Evolutionary conservation across 2,797 vertebrate genomes (phyloP).

Genomic region (Melanotaenia pygmaea): DNA sequence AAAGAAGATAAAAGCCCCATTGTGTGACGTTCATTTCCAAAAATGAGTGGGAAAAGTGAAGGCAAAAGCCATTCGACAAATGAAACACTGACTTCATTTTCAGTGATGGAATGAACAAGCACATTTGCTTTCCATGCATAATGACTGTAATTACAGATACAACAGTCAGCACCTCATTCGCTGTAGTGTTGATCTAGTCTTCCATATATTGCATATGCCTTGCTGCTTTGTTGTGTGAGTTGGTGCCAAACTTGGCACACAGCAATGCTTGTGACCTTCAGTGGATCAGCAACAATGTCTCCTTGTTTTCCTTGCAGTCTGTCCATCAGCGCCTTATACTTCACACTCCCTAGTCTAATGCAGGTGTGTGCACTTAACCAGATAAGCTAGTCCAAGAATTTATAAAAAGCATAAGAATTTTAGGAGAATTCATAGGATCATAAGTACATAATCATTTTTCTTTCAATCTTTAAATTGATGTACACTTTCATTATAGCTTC

Average conservation of each 20-base stretch:
- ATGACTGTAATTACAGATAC: slow-evolving; percentile 55
- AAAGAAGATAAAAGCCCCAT: slow-evolving; percentile 58
- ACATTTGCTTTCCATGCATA: slow-evolving; percentile 59
- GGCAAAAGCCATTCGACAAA: slow-evolving; percentile 46
- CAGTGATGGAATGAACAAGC: slow-evolving; percentile 56
- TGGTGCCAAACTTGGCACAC: slow-evolving; percentile 81
- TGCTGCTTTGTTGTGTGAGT: slow-evolving; percentile 74
- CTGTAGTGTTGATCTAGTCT: slow-evolving; percentile 49
- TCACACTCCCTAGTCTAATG: slow-evolving; percentile 55
- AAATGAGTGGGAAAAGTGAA: slow-evolving; percentile 60
- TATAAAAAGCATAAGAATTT: slow-evolving; percentile 53
- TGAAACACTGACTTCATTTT: slow-evolving; percentile 45
- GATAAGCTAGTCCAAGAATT: slow-evolving; percentile 68
- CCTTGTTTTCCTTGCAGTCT: slow-evolving; percentile 82
- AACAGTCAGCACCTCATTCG: slow-evolving; percentile 52
- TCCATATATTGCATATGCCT: slow-evolving; percentile 68
- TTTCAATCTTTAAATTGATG: slow-evolving; percentile 8
- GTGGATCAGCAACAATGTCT: slow-evolving; percentile 85
- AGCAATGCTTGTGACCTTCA: slow-evolving; percentile 81
- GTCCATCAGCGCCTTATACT: slow-evolving; percentile 78
- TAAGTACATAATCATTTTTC: not conserved
- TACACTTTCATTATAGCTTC: slow-evolving; percentile 6
- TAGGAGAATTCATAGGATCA: slow-evolving; percentile 21
- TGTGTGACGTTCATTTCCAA: slow-evolving; percentile 68
- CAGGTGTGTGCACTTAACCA: slow-evolving; percentile 79